Evolutionary conservation across 2,113 vertebrate species (phyloP), one percentile per base, ranked within the genome.

Genomic region (Zosterops lateralis): DNA sequence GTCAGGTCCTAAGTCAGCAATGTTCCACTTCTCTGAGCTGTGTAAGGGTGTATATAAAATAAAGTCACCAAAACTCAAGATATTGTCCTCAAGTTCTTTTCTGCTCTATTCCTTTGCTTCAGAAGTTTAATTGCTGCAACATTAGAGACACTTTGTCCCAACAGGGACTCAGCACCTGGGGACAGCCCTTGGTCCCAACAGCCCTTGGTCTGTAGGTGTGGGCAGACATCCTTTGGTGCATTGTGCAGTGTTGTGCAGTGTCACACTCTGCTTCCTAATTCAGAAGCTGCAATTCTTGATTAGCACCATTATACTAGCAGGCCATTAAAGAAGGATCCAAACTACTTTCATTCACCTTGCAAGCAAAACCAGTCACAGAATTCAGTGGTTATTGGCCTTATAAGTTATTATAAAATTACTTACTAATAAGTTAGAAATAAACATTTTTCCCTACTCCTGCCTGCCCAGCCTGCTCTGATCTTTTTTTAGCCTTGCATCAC

Each of bases 401-500:
- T 11, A 71, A 61, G 80, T 53, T 75, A 57, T 84, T 80, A 29
- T 38, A 60, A 38, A 60, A 38, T 38, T 60, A 26, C 24, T 38
- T 60, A 38, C 24, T 38, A 60, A 38, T 26, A 60, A 44, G 53
- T 14, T 65, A 36, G n/a, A 89, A 71, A 83, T 36, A 81, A 65
- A 83, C 57, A 65, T 75, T 87, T 95, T 87, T 38, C 53, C 62
- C 58, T 90, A 44, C 75, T 96, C 61, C 84, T 87, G 36, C 75
- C 84, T 81, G 51, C 71, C 65, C 93, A 70, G 36, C 64, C 14
- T 72, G 67, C 75, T 78, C 79, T 93, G 64, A 82, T 89, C 72
- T 83, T 64, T 68, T 94, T 95, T 85, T 91, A 97, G 95, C 72
- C 50, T 96, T 86, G 70, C 56, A 66, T 83, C 61, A 85, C 70